Evolutionary conservation across 2,113 vertebrate genomes (phyloP), one percentile per base, ranked within the genome.

Genomic region (Varanus komodoensis): DNA sequence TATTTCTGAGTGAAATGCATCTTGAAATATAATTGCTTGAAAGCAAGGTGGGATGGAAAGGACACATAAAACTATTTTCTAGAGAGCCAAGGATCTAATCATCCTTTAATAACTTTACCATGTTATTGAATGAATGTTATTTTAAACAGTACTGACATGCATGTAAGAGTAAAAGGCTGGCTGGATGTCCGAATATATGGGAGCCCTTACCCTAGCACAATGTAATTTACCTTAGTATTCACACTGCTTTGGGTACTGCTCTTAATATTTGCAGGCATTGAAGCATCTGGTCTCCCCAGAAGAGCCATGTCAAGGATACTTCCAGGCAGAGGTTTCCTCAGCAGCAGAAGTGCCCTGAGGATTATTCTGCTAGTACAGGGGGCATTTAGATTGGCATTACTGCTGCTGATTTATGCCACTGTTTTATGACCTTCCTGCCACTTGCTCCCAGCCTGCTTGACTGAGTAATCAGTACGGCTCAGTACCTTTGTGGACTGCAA

Each of bases 211-310:
- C 11, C 57, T 61, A 61, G 11, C 15, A 15, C 8, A 61, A 61
- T 15, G 54, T 54, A 54, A 54, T 54, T 54, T 54, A 54, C 54
- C 6, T 54, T 54, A 54, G 54, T 12, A 54, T 12, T 12, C 54
- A 54, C 11, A 12, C 11, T 12, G 54, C 54, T 8, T 12, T 54
- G 54, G 11, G 11, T 54, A 54, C 54, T 54, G 82, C 7, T 44
- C 54, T 82, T 14, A 12, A 89, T 95, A 90, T 78, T 84, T 2
- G 3, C 89, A 89, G 90, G n/a, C 1, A 3, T 14, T 71, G 6
- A 85, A 89, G 90, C 90, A 95, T 96, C 94, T 96, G 92, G 93
- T 96, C 89, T 90, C 81, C 90, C 86, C 86, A 88, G 93, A 93
- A 85, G 15, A 90, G 6, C 0, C 1, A 91, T 96, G 95, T 96